Evolutionary conservation across 2,888 invertebrate genomes (phyloP).

Genomic region (Epiblema foenella): DNA sequence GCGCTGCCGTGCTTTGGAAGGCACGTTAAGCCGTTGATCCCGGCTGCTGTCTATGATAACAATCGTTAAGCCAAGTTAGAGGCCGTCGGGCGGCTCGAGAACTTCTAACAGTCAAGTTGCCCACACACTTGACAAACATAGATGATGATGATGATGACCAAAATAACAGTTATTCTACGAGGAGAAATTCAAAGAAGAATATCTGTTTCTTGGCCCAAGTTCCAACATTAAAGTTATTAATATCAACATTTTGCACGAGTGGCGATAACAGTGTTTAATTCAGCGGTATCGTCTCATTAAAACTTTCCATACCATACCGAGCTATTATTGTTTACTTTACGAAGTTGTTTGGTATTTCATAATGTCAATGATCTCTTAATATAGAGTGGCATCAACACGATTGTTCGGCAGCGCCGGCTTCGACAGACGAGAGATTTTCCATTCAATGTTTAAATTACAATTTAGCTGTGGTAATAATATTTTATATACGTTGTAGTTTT

Average conservation of each 20-base stretch:
- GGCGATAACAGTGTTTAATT: constrained; percentile 19
- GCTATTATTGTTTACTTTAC: constrained; percentile 21
- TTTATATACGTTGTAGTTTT: not conserved
- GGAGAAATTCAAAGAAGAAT: not conserved
- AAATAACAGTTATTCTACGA: too few species aligned
- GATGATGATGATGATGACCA: too few species aligned
- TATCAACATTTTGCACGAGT: not conserved
- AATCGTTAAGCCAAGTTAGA: too few species aligned
- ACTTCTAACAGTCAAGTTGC: too few species aligned
- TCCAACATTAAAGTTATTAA: not conserved
- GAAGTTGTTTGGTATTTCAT: constrained; percentile 8
- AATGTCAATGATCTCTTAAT: constrained; percentile 21
- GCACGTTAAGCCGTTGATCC: too few species aligned
- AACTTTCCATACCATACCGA: constrained; percentile 13
- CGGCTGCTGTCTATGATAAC: too few species aligned
- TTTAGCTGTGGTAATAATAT: not conserved
- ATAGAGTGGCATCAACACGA: constrained; percentile 23
- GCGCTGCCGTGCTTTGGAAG: too few species aligned
- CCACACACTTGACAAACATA: too few species aligned
- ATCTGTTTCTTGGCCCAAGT: not conserved
- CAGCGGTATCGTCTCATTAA: constrained; percentile 14
- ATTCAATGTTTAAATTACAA: constrained; percentile 10
- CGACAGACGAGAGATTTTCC: constrained; percentile 10
- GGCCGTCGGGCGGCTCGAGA: too few species aligned
- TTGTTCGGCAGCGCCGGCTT: constrained; percentile 5